Conservation (phyloP, 2,888 invertebrate genomes). For the Lydus trimaculatus region DNA sequence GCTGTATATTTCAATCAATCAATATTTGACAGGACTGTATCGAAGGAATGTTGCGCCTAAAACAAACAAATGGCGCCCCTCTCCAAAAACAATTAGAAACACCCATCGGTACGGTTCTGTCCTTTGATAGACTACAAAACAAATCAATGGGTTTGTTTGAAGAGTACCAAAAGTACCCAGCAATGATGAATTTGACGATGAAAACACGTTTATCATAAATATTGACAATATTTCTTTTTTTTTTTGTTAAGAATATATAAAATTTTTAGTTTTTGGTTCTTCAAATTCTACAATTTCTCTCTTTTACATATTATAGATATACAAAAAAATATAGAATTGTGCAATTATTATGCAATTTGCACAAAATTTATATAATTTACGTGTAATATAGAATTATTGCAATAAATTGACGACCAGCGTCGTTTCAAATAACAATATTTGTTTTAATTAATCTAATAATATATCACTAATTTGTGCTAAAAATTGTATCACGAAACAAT, state of each 20-base stretch:
- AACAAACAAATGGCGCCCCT: too few relatives aligned
- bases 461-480: background rate
- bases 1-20: too few relatives aligned
- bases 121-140: too few relatives aligned
- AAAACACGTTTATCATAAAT: too few relatives aligned
- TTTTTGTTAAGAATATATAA: background rate
- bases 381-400: background rate
- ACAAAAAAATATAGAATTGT: conserved; percentile 2
- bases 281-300: background rate
- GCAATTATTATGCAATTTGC: background rate
- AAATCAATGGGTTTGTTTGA: too few relatives aligned
- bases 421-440: background rate
- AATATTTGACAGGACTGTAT: too few relatives aligned
- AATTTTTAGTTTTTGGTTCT: background rate
- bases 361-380: background rate
- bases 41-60: too few relatives aligned
- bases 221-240: background rate
- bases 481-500: background rate
- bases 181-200: too few relatives aligned
- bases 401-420: background rate
- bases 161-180: too few relatives aligned
- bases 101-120: too few relatives aligned
- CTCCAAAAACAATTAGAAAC: too few relatives aligned
- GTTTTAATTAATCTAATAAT: background rate
- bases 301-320: background rate